phyloP scores from a whole-genome alignment of 2,113 vertebrate species.

The Cavia porcellus region DNA sequence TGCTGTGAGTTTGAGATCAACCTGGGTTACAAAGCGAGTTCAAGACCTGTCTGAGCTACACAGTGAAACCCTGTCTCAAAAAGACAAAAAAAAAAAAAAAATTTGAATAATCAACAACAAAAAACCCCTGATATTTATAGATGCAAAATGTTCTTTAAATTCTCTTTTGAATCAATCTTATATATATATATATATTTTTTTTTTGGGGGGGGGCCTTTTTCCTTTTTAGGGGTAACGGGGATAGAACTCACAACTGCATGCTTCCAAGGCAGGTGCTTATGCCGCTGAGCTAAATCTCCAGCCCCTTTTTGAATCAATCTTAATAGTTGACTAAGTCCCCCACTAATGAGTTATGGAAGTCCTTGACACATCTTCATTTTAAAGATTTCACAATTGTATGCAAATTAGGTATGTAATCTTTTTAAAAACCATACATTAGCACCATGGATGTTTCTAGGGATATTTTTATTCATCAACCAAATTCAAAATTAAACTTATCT shows the following conservation, averaged over 20 bases:
- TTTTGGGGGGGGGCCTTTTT: too few relatives aligned
- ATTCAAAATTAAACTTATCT: slow-evolving; percentile 48
- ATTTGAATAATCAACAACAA: too few relatives aligned
- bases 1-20: too few relatives aligned
- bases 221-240: too few relatives aligned
- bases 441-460: background rate
- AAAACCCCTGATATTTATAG: background rate
- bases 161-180: background rate
- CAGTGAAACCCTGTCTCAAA: too few relatives aligned
- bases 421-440: background rate
- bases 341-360: background rate
- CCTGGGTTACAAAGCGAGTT: too few relatives aligned
- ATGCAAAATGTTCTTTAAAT: slow-evolving; percentile 11
- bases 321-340: background rate
- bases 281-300: too few relatives aligned
- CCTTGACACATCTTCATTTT: slow-evolving; percentile 11
- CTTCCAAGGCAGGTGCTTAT: too few relatives aligned
- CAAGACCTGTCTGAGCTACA: too few relatives aligned
- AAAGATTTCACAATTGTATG: background rate
- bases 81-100: too few relatives aligned
- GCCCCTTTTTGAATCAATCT: slow-evolving; percentile 3
- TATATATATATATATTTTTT: too few relatives aligned
- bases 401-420: slow-evolving; percentile 15
- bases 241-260: too few relatives aligned
- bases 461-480: slow-evolving; percentile 19